Percentiles rank a stretch among this genome's conserved stretches.
These are phyloP conservation scores for Acropora yongei DNA, from an alignment of 64 coral and sea anemone genomes.

Conservation along the genomic window DNA sequence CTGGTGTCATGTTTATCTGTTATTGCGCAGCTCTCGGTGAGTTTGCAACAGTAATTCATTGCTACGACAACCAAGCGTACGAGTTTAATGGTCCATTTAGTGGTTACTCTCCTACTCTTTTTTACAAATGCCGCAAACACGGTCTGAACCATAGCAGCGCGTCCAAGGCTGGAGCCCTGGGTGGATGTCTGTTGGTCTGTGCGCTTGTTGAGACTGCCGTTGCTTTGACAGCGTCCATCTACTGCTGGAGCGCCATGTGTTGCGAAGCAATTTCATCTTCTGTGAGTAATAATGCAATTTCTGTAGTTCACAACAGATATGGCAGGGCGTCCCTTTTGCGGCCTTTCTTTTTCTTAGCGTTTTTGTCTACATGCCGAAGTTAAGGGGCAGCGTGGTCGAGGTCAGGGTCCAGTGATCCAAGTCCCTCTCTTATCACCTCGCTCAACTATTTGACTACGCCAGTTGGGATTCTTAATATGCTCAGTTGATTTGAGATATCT, in stretches of 20 bases:
- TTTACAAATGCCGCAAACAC: background rate
- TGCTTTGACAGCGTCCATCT: constrained; percentile 47
- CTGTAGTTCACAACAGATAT: no score
- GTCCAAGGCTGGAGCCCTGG: background rate
- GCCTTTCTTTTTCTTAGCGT: no score
- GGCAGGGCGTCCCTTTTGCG: no score
- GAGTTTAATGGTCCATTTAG: no score
- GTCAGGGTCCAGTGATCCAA: no score
- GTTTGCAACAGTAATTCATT: background rate
- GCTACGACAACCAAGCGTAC: background rate
- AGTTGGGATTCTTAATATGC: no score
- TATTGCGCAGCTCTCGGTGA: constrained; percentile 54
- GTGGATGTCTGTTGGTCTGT: background rate
- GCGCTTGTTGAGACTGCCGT: constrained; percentile 10
- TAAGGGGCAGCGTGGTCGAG: no score
- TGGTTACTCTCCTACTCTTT: background rate
- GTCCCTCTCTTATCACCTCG: no score
- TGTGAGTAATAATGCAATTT: background rate
- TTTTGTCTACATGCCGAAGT: no score
- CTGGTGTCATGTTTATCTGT: constrained; percentile 69
- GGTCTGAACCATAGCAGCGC: background rate
- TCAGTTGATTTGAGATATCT: no score
- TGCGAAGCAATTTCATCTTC: background rate
- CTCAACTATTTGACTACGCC: no score
- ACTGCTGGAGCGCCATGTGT: constrained; percentile 36